These are phyloP conservation scores for Drosophila parvula DNA, from an alignment of 1,140 invertebrate species.

Conservation along the genomic window DNA sequence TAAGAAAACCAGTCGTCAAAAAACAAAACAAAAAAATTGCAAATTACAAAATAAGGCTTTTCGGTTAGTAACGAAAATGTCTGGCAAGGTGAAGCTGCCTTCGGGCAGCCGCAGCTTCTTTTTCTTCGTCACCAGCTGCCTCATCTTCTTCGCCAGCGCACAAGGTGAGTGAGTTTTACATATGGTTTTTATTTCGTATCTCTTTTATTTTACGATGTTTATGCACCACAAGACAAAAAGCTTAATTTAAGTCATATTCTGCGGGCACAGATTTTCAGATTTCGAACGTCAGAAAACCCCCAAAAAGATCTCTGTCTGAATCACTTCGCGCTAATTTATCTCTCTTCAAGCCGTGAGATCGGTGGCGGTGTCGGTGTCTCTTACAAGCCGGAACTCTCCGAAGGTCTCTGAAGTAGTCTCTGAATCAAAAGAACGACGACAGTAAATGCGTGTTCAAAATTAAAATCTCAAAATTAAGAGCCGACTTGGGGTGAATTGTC, in stretches of 20 bases:
- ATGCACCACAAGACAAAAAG: conserved; percentile 49
- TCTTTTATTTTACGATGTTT: conserved; percentile 25
- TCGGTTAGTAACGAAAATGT: conserved; percentile 54
- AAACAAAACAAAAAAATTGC: conserved; percentile 10
- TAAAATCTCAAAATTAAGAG: conserved; percentile 46
- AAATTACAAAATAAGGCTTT: conserved; percentile 53
- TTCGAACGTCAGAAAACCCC: conserved; percentile 26
- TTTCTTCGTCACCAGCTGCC: conserved; percentile 56
- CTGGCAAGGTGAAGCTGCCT: conserved; percentile 35
- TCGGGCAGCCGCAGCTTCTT: conserved; percentile 31
- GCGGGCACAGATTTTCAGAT: conserved; percentile 25
- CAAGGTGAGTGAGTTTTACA: conserved; percentile 82
- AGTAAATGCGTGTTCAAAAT: conserved; percentile 64
- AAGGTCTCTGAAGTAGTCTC: conserved; percentile 31
- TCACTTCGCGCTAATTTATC: conserved; percentile 72
- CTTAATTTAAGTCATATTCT: conserved; percentile 66
- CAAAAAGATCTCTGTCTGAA: conserved; percentile 53
- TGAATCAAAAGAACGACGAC: conserved; percentile 44
- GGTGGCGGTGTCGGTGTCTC: conserved; percentile 28
- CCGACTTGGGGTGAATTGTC: conserved; percentile 53
- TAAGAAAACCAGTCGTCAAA: conserved; percentile 37
- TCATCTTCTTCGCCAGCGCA: conserved; percentile 64
- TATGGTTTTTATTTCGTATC: conserved; percentile 46
- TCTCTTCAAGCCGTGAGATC: conserved; percentile 61
- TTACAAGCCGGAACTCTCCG: conserved; percentile 71